Evolutionary conservation across 2,888 invertebrate species (phyloP), one percentile per base, ranked within the genome.

Genomic region (Laspeyria flexula): DNA sequence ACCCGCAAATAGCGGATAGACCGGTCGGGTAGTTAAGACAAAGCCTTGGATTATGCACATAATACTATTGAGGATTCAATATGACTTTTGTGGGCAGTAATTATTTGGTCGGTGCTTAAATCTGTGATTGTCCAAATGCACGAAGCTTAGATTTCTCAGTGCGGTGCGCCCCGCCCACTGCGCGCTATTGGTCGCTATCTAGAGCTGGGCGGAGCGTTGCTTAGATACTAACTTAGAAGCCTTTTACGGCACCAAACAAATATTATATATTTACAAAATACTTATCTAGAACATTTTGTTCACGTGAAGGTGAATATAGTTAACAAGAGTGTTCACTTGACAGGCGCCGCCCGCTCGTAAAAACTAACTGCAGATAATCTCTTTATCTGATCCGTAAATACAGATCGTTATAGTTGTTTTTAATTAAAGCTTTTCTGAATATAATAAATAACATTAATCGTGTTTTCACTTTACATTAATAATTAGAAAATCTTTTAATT

Each of bases 161-260:
- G 69, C 71, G 64, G 53, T 54, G 70, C 69, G 89, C 88, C 70
- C 86, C 91, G 88, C 91, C 90, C 89, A 76, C 76, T 65, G 65
- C 71, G 70, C 81, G 84, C 82, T 61, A 91, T 91, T 91, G 92
- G 92, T 61, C 67, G 79, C 74, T 56, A 75, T 79, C 78, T 79
- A 83, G 75, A 78, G 83, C 72, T 78, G 90, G 90, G 90, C 88
- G 90, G 86, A 77, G 88, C 89, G 78, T 79, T 75, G 83, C 81
- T 90, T 90, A 90, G 90, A 90, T 83, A 83, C 75, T 65, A 74
- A 73, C 79, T 89, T 89, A 90, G 88, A 86, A 86, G 77, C 75
- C 79, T 82, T 83, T 78, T 69, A 74, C 75, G 61, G 73, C 74
- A 67, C 63, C 55, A 63, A 69, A 71, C 58, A 60, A 70, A 71